Evolutionary conservation across 2,113 vertebrate species (phyloP).

Genomic region (Podocnemis expansa): DNA sequence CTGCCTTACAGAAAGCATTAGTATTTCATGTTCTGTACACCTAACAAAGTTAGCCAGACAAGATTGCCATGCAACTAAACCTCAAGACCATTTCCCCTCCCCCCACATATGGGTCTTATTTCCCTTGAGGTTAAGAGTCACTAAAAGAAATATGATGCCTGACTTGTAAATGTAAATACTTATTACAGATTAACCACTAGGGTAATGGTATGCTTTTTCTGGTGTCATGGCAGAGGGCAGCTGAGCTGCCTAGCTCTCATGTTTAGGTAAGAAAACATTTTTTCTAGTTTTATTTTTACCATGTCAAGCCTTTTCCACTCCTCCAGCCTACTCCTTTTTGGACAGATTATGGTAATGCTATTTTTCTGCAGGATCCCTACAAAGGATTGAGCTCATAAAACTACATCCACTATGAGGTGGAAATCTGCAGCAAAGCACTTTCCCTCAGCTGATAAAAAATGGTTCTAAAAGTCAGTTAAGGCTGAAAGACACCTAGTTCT

Average conservation of each 20-base stretch:
- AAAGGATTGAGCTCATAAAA: not conserved
- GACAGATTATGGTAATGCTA: conserved; percentile 2
- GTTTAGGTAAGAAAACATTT: conserved; percentile 8
- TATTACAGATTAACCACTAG: conserved; percentile 10
- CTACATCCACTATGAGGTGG: not conserved
- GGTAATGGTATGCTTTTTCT: conserved; percentile 38
- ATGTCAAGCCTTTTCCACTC: conserved; percentile 59
- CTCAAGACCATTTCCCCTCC: not conserved
- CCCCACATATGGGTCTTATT: not conserved
- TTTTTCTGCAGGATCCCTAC: not conserved
- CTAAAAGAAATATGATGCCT: conserved; percentile 9
- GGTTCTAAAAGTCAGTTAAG: not conserved
- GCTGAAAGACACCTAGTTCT: not conserved
- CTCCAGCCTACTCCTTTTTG: conserved; percentile 29
- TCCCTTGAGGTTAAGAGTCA: conserved; percentile 17
- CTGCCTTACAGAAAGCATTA: not conserved
- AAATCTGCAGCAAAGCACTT: not conserved
- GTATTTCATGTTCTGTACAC: not conserved
- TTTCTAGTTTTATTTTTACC: conserved; percentile 9
- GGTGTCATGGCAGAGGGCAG: conserved; percentile 31
- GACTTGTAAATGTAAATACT: conserved; percentile 23
- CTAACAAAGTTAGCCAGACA: not conserved
- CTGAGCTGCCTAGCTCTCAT: conserved; percentile 52
- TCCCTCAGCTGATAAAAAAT: not conserved
- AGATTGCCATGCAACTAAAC: not conserved